Evolutionary conservation across 2,888 invertebrate species (phyloP), one percentile per base, ranked within the genome.

Genomic region (Heliconius erato): DNA sequence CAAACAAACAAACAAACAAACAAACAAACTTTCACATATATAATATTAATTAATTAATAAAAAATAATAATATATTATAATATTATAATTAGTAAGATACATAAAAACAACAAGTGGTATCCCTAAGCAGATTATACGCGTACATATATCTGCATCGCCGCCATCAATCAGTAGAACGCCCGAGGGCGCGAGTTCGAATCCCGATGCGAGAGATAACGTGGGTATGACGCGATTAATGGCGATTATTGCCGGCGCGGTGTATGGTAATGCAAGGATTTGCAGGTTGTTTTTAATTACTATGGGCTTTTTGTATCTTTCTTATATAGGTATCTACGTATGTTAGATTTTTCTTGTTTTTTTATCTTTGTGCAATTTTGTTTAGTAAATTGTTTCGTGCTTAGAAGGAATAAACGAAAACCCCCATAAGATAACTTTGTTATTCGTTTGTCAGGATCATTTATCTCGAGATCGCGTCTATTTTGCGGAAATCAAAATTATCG

Each of bases 131-230:
- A 72, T 72, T 72, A 72, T 26, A 49, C 67, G 5, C 14, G 85
- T 85, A 78, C 79, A 84, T 85, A 78, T 80, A 84, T 85, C 82
- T 83, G 84, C 85, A 84, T 82, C 82, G 88, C 84, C 84, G 80
- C 84, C 89, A 92, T 91, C 92, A 91, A 90, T 91, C 92, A 92
- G 88, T 80, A 84, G 85, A 85, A 85, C 91, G 91, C 88, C 89
- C 89, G 86, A 86, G 86, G 85, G 87, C 88, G 88, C 89, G 83
- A 86, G 88, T 89, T 91, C 89, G 89, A 87, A 85, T 84, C 87
- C 81, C 85, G 82, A 87, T 87, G 87, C 69, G 74, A 82, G 88
- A 89, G 91, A 88, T 88, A 88, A 85, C 86, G 86, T 83, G 86
- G 82, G 85, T 85, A 81, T 86, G 87, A 86, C 86, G 86, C 86